These are phyloP conservation scores for Tetraodon nigroviridis DNA, from an alignment of 2,113 vertebrate species.

Conservation along the genomic window DNA sequence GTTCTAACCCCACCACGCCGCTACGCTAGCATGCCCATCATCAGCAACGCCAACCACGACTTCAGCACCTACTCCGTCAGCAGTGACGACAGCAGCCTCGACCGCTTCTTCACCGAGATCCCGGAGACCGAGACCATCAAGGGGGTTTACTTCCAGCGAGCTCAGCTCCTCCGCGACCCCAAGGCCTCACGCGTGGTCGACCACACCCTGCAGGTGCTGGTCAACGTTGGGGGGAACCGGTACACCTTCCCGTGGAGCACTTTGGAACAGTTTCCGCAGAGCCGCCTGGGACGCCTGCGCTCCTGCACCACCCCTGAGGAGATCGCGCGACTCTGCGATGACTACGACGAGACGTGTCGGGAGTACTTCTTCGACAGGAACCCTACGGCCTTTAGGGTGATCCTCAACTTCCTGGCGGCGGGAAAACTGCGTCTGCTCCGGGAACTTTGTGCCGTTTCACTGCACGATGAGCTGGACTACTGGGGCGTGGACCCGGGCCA, in stretches of 20 bases:
- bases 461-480: slow-evolving; percentile 89
- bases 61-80: slow-evolving; percentile 77
- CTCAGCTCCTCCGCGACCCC: slow-evolving; percentile 66
- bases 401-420: slow-evolving; percentile 88
- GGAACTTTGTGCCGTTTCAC: slow-evolving; percentile 88
- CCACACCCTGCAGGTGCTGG: slow-evolving; percentile 79
- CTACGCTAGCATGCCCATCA: slow-evolving; percentile 79
- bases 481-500: slow-evolving; percentile 88
- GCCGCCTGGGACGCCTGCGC: slow-evolving; percentile 82
- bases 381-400: slow-evolving; percentile 84
- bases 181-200: slow-evolving; percentile 62
- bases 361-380: slow-evolving; percentile 96
- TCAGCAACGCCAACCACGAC: slow-evolving; percentile 81
- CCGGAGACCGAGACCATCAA: slow-evolving; percentile 78
- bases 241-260: slow-evolving; percentile 93
- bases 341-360: slow-evolving; percentile 84
- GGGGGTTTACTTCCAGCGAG: slow-evolving; percentile 84
- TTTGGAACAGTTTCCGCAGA: slow-evolving; percentile 86
- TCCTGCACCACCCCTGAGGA: slow-evolving; percentile 83
- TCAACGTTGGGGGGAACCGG: slow-evolving; percentile 89
- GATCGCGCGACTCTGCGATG: slow-evolving; percentile 85
- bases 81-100: slow-evolving; percentile 80
- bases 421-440: slow-evolving; percentile 87
- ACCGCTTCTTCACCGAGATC: slow-evolving; percentile 73
- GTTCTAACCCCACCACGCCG: not conserved